Conservation (phyloP, 2,797 vertebrate genomes). For the Poeciliopsis turneri region DNA sequence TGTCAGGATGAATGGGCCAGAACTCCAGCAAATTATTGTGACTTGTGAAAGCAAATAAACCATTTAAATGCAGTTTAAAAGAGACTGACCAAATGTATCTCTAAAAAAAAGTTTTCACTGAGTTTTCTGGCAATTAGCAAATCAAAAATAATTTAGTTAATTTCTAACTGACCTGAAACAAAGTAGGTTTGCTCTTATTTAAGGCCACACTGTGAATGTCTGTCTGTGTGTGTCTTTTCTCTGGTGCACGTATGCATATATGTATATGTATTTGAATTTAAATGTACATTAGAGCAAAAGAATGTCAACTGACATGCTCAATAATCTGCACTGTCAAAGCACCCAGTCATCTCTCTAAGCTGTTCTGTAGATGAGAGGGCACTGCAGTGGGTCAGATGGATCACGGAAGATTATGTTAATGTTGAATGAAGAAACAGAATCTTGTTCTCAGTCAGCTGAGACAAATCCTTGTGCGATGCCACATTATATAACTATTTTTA, state of each 20-base stretch:
- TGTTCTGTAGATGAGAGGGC: slow-evolving; percentile 52
- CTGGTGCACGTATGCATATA: background rate
- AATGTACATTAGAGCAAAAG: background rate
- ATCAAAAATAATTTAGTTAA: too few species aligned
- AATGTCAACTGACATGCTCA: slow-evolving; percentile 55
- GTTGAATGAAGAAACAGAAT: slow-evolving; percentile 58
- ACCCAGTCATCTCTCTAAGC: slow-evolving; percentile 52
- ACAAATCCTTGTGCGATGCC: slow-evolving; percentile 65
- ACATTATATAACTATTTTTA: slow-evolving; percentile 61
- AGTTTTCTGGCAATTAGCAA: too few species aligned
- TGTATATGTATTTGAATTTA: background rate
- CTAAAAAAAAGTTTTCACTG: too few species aligned
- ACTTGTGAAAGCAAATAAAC: too few species aligned
- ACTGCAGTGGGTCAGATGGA: slow-evolving; percentile 63
- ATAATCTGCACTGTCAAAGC: slow-evolving; percentile 60
- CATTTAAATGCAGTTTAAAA: too few species aligned
- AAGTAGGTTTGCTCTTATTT: too few species aligned
- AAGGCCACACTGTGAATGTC: too few species aligned
- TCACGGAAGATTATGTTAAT: slow-evolving; percentile 75
- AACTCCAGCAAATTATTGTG: too few species aligned
- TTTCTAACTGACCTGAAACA: too few species aligned
- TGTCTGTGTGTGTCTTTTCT: too few species aligned
- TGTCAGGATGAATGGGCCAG: too few species aligned
- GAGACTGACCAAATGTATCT: too few species aligned
- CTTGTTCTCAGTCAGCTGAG: slow-evolving; percentile 67